Evolutionary conservation across 1,140 invertebrate species (phyloP).

Genomic region (Prorops nasuta): DNA sequence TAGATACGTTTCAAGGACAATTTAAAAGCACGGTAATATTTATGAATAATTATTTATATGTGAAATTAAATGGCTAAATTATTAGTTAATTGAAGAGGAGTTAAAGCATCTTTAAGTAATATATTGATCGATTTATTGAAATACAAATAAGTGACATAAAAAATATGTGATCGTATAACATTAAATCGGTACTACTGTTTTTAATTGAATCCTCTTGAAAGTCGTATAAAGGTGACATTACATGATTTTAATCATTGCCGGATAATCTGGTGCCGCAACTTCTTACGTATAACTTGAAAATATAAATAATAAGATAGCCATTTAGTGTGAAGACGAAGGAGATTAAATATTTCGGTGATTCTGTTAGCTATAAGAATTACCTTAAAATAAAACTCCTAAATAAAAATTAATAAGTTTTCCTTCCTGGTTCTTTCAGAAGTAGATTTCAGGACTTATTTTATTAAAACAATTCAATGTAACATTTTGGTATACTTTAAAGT

Average conservation of each 20-base stretch:
- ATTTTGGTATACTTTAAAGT: neutral
- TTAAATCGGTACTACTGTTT: no score
- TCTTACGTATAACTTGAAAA: neutral
- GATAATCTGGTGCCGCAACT: no score
- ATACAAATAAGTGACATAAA: no score
- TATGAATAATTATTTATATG: neutral
- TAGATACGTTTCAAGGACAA: constrained; percentile 73
- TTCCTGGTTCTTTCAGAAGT: constrained; percentile 29
- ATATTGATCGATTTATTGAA: no score
- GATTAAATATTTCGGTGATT: constrained; percentile 32
- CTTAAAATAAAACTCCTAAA: constrained; percentile 39
- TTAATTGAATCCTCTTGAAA: no score
- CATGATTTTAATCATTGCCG: no score
- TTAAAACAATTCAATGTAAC: constrained; percentile 15
- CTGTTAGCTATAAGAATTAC: constrained; percentile 15
- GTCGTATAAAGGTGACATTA: no score
- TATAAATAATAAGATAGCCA: no score
- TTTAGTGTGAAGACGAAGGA: constrained; percentile 10
- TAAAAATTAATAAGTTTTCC: constrained; percentile 30
- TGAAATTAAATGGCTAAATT: no score
- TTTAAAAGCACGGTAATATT: constrained; percentile 69
- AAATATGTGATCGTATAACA: no score
- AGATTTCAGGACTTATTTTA: constrained; percentile 25
- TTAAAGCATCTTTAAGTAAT: no score
- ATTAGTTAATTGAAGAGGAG: no score